These are phyloP conservation scores for Neogale vison DNA, from an alignment of 2,113 vertebrate species.

Conservation along the genomic window DNA sequence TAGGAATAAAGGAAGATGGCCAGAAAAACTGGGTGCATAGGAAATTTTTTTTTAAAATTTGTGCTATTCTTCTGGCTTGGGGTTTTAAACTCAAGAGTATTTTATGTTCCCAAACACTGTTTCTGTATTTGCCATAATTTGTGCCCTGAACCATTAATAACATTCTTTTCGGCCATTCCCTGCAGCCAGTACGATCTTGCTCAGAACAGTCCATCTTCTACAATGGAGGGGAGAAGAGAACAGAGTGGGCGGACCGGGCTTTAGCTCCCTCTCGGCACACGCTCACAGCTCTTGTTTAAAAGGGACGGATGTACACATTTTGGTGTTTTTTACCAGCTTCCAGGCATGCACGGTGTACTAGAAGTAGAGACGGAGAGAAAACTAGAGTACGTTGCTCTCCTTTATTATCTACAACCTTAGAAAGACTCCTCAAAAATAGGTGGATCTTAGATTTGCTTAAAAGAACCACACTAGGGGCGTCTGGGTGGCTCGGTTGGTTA, in stretches of 20 bases:
- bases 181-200: background rate
- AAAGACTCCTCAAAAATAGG: background rate
- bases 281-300: background rate
- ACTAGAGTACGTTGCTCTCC: background rate
- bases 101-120: background rate
- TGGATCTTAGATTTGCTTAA: background rate
- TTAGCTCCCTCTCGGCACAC: background rate
- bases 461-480: too few species aligned
- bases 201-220: background rate
- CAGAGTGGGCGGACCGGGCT: too few species aligned
- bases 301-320: background rate
- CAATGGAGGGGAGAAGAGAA: background rate
- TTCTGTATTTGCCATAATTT: background rate
- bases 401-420: background rate
- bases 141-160: background rate
- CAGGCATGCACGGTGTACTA: background rate
- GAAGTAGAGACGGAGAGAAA: background rate
- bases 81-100: background rate
- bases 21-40: background rate
- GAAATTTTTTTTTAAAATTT: background rate
- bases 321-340: background rate
- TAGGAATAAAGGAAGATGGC: background rate
- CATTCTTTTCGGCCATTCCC: background rate
- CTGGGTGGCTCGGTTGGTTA: background rate
- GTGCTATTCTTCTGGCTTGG: background rate